phyloP scores from a whole-genome alignment of 2,113 vertebrate species.

The Nettapus auritus region DNA sequence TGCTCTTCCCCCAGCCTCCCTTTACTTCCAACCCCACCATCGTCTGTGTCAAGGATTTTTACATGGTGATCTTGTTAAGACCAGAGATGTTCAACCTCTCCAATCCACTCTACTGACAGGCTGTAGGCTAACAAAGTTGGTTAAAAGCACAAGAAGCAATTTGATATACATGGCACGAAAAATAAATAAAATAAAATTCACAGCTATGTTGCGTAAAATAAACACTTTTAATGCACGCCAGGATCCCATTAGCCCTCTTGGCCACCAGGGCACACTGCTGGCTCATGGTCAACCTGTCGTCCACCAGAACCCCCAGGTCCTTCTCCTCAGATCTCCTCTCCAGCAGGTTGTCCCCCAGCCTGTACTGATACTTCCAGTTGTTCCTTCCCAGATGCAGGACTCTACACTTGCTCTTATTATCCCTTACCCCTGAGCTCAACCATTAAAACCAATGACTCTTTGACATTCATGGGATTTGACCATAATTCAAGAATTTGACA shows the following conservation, averaged over 20 bases:
- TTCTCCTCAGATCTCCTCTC: no score
- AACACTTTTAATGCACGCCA: no score
- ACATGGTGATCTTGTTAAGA: background rate
- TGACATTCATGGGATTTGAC: accelerated
- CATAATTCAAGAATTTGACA: background rate
- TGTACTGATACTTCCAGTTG: no score
- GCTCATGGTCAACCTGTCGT: no score
- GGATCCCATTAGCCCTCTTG: no score
- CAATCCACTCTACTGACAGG: background rate
- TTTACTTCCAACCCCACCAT: background rate
- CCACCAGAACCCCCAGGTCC: no score
- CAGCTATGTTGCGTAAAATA: background rate
- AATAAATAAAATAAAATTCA: no score
- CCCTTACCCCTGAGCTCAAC: background rate
- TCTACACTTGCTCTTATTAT: no score
- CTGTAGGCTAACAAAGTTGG: background rate
- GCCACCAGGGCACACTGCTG: no score
- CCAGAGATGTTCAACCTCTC: background rate
- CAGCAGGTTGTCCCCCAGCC: no score
- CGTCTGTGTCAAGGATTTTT: background rate
- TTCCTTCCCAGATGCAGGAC: no score
- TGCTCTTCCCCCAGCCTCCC: background rate
- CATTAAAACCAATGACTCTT: background rate
- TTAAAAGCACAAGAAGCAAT: background rate
- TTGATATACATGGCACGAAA: accelerated